Evolutionary conservation across 92 coral and sea anemone genomes (phyloP).

Genomic region (Zoanthus gigantus): DNA sequence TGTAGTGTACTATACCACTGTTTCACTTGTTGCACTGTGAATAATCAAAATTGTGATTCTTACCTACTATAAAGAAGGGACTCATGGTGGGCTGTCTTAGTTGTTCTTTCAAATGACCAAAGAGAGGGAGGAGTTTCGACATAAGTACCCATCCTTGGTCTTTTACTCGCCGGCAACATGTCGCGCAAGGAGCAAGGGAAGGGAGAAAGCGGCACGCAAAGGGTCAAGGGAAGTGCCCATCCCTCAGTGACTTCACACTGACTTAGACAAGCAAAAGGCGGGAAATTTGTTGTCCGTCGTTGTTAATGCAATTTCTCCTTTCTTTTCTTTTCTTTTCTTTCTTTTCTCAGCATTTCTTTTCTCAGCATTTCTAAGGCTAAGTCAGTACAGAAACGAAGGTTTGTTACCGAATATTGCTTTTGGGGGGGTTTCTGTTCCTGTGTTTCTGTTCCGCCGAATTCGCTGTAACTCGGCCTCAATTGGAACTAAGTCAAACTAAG

Average conservation of each 20-base stretch:
- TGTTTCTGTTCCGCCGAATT: conserved; percentile 8
- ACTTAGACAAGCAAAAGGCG: conserved; percentile 28
- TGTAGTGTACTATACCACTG: conserved; percentile 5
- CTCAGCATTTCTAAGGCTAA: conserved; percentile 25
- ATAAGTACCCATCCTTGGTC: conserved; percentile 28
- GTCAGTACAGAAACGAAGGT: conserved; percentile 28
- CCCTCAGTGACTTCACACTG: conserved; percentile 25
- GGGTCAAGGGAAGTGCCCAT: conserved; percentile 30
- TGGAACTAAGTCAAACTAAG: conserved; percentile 11
- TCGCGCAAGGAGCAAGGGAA: conserved; percentile 30
- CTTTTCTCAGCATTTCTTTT: conserved; percentile 26
- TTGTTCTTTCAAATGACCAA: conserved; percentile 26
- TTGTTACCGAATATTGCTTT: neutral
- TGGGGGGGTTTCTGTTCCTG: too few relatives aligned
- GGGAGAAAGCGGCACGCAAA: conserved; percentile 30
- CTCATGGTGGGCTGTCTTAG: conserved; percentile 29
- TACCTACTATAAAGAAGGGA: conserved; percentile 18
- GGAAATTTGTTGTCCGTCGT: conserved; percentile 27
- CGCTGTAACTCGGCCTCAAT: conserved; percentile 22
- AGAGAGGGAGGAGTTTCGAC: conserved; percentile 27
- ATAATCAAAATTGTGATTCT: neutral
- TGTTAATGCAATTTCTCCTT: conserved; percentile 25
- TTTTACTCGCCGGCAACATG: conserved; percentile 26
- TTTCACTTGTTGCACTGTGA: conserved; percentile 5
- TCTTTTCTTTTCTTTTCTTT: conserved; percentile 24